These are phyloP conservation scores for Lindbergichthys nudifrons DNA, from an alignment of 2,797 vertebrate genomes.

Conservation along the genomic window DNA sequence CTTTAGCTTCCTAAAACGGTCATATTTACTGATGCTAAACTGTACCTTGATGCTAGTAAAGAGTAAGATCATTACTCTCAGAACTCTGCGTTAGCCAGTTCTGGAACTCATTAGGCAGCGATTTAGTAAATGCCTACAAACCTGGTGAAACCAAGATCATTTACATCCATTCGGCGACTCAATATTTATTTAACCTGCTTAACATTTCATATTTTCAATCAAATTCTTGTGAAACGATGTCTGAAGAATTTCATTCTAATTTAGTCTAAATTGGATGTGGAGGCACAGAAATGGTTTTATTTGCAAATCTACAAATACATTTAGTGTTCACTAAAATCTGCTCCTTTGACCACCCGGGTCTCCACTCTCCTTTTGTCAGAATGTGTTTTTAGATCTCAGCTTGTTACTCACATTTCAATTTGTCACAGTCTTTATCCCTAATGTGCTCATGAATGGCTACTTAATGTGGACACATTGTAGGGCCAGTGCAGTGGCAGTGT, in stretches of 20 bases:
- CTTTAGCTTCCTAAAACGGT: neutral
- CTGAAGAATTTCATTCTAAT: neutral
- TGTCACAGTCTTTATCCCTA: conserved; percentile 8
- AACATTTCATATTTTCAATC: neutral
- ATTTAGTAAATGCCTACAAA: neutral
- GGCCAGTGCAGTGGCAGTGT: conserved; percentile 8
- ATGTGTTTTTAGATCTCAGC: neutral
- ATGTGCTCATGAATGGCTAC: conserved; percentile 11
- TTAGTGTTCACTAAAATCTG: neutral
- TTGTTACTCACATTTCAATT: conserved; percentile 1
- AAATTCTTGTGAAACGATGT: neutral
- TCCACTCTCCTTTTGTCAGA: neutral
- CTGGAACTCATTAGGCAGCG: neutral
- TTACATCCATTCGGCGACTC: neutral
- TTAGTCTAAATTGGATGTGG: neutral
- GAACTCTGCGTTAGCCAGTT: neutral
- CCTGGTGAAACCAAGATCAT: neutral
- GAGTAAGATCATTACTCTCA: neutral
- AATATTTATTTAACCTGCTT: neutral
- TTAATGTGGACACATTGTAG: conserved; percentile 2
- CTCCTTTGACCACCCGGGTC: neutral
- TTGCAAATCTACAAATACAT: conserved; percentile 1
- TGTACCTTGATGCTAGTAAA: neutral
- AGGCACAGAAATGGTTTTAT: neutral
- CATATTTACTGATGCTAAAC: neutral